Base-by-base conservation (phyloP, 2,797 vertebrate genomes). In the Paguma larvata region DNA sequence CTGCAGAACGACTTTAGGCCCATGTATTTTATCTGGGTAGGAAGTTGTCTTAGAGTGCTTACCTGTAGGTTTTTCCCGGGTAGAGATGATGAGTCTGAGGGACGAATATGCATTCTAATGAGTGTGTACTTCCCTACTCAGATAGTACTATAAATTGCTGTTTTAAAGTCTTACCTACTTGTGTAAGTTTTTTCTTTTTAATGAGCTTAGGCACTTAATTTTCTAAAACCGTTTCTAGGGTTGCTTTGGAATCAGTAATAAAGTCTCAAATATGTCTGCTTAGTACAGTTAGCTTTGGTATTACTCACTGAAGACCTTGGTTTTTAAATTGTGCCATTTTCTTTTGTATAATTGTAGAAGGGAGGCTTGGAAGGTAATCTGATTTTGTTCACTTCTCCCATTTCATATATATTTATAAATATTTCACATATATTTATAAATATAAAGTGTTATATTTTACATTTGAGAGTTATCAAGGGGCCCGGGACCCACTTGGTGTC, bases 131-230 rank as follows among this genome's bases (percentile, higher is more conserved):
- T 46, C 34, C 25, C 25, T 84, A 25, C 48, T 67, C 91, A 15
- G 70, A 25, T 72, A 73, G n/a, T 84, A 48, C 67, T 67, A 46
- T 41, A 68, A 73, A 38, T 48, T 80, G 21, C 48, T 82, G 19
- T 88, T 85, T 87, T 88, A 79, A 95, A 65, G 34, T 70, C n/a
- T 97, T 67, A 23, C 10, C 46, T 73, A 19, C 63, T 88, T 93
- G 38, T 86, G 19, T 72, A 82, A 86, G 11, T 84, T 27, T 9
- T 89, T 53, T 90, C 93, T 94, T 94, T 65, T 25, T 27, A 90
- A 80, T 80, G n/a, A 90, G 21, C 72, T 83, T 25, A 63, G 63
- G 32, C 48, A 19, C 19, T 94, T 75, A 34, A n/a, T 77, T 83
- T 92, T 77, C n/a, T 16, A 90, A 86, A 75, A n/a, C 46, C 9